A percentile compares a stretch with the other conserved stretches of the same genome.
phyloP scores from a whole-genome alignment of 2,113 vertebrate genomes.

The Chlorodrepanis virens region DNA sequence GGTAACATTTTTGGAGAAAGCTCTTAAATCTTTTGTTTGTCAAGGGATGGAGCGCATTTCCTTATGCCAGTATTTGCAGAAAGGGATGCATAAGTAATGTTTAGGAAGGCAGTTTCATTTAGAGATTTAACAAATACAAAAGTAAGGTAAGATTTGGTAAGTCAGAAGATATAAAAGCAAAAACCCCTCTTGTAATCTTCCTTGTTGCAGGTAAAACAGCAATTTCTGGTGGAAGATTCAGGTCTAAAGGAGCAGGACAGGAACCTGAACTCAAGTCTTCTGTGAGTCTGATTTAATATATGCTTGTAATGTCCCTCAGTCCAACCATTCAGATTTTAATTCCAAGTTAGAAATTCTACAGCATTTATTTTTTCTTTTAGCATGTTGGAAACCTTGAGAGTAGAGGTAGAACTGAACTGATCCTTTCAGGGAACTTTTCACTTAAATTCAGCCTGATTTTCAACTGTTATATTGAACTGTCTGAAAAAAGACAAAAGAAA shows the following conservation, averaged over 20 bases:
- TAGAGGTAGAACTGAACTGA: background rate
- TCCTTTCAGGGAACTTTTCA: background rate
- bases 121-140: background rate
- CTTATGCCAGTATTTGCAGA: background rate
- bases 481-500: background rate
- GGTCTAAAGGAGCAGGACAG: background rate
- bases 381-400: background rate
- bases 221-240: background rate
- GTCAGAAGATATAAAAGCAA: background rate
- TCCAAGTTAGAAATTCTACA: background rate
- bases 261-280: background rate
- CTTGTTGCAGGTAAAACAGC: background rate
- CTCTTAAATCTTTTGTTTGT: background rate
- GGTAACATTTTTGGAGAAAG: background rate
- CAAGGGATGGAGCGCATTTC: background rate
- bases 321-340: background rate
- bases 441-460: background rate
- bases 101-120: background rate
- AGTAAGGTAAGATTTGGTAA: background rate
- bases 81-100: background rate
- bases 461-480: background rate
- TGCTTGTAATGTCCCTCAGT: background rate
- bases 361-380: background rate
- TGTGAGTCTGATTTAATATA: background rate
- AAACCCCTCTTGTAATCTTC: background rate